These are phyloP conservation scores for Zoanthus solanderi DNA, from an alignment of 92 coral and sea anemone genomes.

Conservation along the genomic window DNA sequence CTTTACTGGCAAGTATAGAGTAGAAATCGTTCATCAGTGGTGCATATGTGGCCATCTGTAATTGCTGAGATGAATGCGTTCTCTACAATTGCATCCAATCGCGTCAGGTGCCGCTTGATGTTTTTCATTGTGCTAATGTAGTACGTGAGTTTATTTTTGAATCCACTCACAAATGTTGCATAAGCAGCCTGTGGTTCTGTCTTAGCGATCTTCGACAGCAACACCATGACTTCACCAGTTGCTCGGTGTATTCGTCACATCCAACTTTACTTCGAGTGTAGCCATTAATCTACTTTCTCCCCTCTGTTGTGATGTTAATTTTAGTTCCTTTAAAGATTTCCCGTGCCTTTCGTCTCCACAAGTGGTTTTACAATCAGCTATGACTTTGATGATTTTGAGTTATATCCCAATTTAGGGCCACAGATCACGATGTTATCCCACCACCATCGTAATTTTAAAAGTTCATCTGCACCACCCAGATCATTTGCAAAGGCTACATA, in stretches of 20 bases:
- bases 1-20: slow-evolving; percentile 53
- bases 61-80: slow-evolving; percentile 21
- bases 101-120: slow-evolving; percentile 43
- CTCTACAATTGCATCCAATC: not conserved
- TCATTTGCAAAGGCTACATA: no score
- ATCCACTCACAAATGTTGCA: not conserved
- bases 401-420: no score
- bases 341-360: slow-evolving; percentile 48
- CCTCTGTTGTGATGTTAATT: slow-evolving; percentile 53
- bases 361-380: not conserved
- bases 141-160: slow-evolving; percentile 48
- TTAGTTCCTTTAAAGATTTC: slow-evolving; percentile 21
- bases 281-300: slow-evolving; percentile 54
- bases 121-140: slow-evolving; percentile 58
- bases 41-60: slow-evolving; percentile 56
- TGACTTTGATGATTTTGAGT: no score
- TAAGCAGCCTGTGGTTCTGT: no score
- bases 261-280: slow-evolving; percentile 50
- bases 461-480: no score
- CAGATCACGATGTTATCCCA: no score
- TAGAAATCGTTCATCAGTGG: slow-evolving; percentile 39
- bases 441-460: no score
- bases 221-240: not conserved
- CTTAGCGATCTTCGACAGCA: not conserved
- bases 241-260: not conserved